Evolutionary conservation across 2,888 invertebrate species (phyloP).

Genomic region (Dryocosmus kuriphilus): DNA sequence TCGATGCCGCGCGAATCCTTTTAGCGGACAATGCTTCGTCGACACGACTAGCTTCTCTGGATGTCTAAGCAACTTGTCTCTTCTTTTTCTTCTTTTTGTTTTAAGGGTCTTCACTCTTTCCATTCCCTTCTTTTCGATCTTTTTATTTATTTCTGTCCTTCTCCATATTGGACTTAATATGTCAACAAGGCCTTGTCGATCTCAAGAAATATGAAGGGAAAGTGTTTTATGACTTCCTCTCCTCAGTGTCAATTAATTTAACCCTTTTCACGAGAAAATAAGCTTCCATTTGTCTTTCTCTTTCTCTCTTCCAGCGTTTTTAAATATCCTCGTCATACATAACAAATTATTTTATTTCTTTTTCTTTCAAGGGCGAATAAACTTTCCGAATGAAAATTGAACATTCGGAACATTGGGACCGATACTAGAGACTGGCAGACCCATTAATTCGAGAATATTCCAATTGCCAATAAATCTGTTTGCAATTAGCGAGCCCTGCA

Average conservation of each 20-base stretch:
- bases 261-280: constrained; percentile 23
- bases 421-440: background rate
- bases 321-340: too few species aligned
- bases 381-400: background rate
- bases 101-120: background rate
- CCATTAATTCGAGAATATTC: constrained; percentile 41
- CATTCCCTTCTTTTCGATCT: background rate
- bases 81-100: constrained; percentile 33
- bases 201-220: background rate
- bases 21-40: constrained; percentile 61
- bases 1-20: constrained; percentile 53
- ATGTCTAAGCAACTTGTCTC: constrained; percentile 48
- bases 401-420: background rate
- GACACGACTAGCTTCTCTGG: constrained; percentile 47
- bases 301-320: background rate
- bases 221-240: constrained; percentile 41
- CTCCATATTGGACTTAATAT: background rate
- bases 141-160: background rate
- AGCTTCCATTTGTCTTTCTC: too few species aligned
- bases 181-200: constrained; percentile 12
- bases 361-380: background rate
- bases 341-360: too few species aligned
- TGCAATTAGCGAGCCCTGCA: constrained; percentile 75
- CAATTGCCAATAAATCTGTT: constrained; percentile 74
- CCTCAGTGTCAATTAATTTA: constrained; percentile 39